Evolutionary conservation across 2,888 invertebrate species (phyloP).

Genomic region (Drosophila planitibia): DNA sequence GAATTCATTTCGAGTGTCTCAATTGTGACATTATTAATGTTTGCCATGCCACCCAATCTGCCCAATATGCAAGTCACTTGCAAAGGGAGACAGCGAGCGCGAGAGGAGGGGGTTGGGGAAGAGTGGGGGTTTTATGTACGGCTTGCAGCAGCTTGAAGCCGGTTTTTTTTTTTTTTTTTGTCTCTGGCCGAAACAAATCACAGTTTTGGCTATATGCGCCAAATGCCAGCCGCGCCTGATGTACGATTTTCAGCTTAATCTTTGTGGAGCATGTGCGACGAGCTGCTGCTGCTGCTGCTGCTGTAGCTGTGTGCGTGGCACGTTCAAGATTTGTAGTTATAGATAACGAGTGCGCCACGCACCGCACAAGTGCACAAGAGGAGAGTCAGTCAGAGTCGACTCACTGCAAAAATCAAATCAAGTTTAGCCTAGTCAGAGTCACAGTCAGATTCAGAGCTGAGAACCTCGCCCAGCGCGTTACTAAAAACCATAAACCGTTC

Average conservation of each 20-base stretch:
- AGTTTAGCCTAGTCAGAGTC: conserved; percentile 65
- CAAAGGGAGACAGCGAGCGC: conserved; percentile 2
- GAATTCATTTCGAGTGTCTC: conserved; percentile 83
- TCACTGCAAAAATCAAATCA: conserved; percentile 70
- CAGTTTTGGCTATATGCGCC: conserved; percentile 72
- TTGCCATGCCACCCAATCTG: conserved; percentile 83
- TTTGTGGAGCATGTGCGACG: conserved; percentile 73
- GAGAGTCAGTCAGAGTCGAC: conserved; percentile 21
- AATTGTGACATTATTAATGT: conserved; percentile 84
- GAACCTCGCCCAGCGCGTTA: conserved; percentile 51
- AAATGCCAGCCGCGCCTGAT: conserved; percentile 67
- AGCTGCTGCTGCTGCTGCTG: not conserved
- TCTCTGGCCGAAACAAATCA: conserved; percentile 75
- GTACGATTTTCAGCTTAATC: conserved; percentile 78
- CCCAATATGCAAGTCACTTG: conserved; percentile 10
- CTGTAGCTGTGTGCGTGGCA: conserved; percentile 48
- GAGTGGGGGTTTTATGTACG: conserved; percentile 27
- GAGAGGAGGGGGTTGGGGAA: not conserved
- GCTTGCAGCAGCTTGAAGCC: conserved; percentile 48
- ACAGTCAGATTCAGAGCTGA: conserved; percentile 23
- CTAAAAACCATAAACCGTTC: conserved; percentile 76
- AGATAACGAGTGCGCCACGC: conserved; percentile 74
- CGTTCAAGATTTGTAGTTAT: conserved; percentile 81
- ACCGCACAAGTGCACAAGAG: conserved; percentile 71
- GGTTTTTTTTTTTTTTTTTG: conserved; percentile 39